These are phyloP conservation scores for Arge pagana DNA, from an alignment of 2,888 invertebrate genomes.

Conservation along the genomic window DNA sequence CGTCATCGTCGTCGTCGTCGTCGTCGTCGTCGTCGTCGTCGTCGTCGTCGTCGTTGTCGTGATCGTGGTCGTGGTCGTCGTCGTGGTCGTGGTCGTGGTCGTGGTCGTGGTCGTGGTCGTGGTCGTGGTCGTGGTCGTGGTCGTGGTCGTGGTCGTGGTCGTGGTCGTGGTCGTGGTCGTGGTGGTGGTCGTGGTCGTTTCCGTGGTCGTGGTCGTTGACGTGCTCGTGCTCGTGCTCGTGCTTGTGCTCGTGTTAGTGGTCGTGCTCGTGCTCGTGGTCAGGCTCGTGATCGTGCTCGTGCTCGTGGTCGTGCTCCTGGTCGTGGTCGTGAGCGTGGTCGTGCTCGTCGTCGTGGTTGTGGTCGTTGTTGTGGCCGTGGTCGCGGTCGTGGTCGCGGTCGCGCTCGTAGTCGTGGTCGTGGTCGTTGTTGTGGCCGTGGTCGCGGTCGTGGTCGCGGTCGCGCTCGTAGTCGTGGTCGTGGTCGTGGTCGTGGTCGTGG, in stretches of 20 bases:
- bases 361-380: too few species aligned
- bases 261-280: too few species aligned
- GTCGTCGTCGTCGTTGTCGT: conserved; percentile 42
- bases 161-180: conserved; percentile 32
- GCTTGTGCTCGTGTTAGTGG: conserved; percentile 32
- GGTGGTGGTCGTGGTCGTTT: conserved; percentile 35
- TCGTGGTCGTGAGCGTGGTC: too few species aligned
- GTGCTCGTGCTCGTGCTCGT: too few species aligned
- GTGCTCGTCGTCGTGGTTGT: too few species aligned
- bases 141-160: conserved; percentile 36
- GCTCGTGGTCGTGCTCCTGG: too few species aligned
- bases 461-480: too few species aligned
- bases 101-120: conserved; percentile 40
- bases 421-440: too few species aligned
- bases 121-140: conserved; percentile 36
- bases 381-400: too few species aligned
- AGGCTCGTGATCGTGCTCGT: conserved; percentile 34
- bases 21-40: conserved; percentile 44
- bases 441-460: too few species aligned
- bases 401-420: too few species aligned
- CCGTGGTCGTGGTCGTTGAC: conserved; percentile 37
- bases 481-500: too few species aligned
- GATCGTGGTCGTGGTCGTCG: conserved; percentile 44
- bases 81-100: conserved; percentile 41
- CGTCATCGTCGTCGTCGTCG: conserved; percentile 45